Percentiles rank a stretch among this genome's conserved stretches.
phyloP scores from a whole-genome alignment of 2,113 vertebrate genomes.

The Zeus faber region DNA sequence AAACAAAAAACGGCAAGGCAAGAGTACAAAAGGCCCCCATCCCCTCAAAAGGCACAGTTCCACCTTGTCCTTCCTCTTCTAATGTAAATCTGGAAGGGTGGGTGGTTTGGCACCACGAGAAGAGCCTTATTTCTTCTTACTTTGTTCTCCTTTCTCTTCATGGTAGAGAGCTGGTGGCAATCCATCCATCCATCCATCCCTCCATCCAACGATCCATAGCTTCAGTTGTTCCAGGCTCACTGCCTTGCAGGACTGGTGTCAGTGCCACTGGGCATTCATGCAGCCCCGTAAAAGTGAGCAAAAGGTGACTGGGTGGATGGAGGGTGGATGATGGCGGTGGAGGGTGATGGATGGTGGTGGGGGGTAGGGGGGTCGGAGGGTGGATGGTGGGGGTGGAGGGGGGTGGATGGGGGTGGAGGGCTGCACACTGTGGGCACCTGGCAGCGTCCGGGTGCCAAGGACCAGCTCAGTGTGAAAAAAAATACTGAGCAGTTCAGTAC shows the following conservation, averaged over 20 bases:
- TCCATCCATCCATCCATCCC: background rate
- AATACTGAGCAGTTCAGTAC: too few relatives aligned
- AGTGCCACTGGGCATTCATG: conserved; percentile 51
- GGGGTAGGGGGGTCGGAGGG: background rate
- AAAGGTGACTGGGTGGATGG: conserved; percentile 42
- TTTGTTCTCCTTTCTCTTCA: background rate
- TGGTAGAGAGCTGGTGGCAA: too few relatives aligned
- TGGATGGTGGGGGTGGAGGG: background rate
- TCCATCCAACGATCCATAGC: background rate
- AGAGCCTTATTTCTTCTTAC: background rate
- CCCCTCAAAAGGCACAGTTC: conserved; percentile 54
- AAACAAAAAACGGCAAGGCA: too few relatives aligned
- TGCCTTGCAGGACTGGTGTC: conserved; percentile 47
- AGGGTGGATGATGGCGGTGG: too few relatives aligned
- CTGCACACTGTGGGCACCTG: background rate
- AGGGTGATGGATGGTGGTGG: background rate
- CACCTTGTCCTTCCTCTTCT: conserved; percentile 67
- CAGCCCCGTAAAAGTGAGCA: conserved; percentile 50
- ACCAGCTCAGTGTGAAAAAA: too few relatives aligned
- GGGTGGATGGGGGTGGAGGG: background rate
- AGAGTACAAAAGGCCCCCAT: too few relatives aligned
- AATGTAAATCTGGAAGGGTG: conserved; percentile 74
- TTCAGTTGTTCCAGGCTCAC: conserved; percentile 19
- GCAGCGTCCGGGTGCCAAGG: background rate
- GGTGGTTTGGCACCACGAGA: background rate